Conservation (phyloP, 2,888 invertebrate genomes). For the Didymodactylos carnosus region DNA sequence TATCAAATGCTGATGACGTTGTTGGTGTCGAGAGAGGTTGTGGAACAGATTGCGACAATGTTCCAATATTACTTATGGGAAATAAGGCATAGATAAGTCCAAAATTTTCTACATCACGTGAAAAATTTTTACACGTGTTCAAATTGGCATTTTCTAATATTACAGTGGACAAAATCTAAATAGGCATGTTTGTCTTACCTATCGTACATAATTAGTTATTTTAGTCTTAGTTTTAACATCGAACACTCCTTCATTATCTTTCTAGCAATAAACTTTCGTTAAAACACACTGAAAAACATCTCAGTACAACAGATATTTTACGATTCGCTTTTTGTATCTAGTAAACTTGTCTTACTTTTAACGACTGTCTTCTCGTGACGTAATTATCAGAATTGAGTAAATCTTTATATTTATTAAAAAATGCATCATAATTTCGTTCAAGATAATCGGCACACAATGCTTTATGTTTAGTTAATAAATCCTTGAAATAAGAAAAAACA, state of each 20-base stretch:
- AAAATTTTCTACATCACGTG: neutral
- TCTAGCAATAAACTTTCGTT: too few species aligned
- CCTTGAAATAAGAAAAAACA: conserved; percentile 24
- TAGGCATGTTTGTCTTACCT: too few species aligned
- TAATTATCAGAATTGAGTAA: conserved; percentile 96
- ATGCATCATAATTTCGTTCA: conserved; percentile 94
- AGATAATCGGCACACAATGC: conserved; percentile 87
- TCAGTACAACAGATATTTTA: too few species aligned
- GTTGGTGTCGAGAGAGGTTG: neutral
- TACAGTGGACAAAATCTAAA: neutral
- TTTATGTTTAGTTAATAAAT: conserved; percentile 41
- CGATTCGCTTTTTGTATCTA: too few species aligned
- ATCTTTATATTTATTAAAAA: conserved; percentile 87
- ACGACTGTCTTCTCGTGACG: conserved; percentile 89
- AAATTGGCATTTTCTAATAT: neutral
- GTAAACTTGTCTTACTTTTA: conserved; percentile 50
- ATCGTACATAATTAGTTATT: too few species aligned
- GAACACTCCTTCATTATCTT: too few species aligned
- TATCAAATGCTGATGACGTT: neutral
- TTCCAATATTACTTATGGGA: neutral
- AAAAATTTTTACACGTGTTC: neutral
- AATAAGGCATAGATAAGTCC: neutral
- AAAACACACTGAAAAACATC: too few species aligned
- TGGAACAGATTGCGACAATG: neutral
- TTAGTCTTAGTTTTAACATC: too few species aligned